These are phyloP conservation scores for Pseudanteris insignis DNA, from an alignment of 2,888 invertebrate genomes.

Conservation along the genomic window DNA sequence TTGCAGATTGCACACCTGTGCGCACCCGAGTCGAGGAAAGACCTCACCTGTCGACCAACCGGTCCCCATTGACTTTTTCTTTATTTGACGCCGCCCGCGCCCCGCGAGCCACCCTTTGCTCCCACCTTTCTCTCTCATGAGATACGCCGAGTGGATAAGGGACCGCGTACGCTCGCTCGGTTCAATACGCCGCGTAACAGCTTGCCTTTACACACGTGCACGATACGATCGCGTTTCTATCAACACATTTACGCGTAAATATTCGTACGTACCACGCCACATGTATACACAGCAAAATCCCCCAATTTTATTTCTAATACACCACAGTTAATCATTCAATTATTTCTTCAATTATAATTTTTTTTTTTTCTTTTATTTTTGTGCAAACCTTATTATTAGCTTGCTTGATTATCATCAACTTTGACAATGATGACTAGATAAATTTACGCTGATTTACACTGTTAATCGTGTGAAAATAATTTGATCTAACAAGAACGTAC, in stretches of 20 bases:
- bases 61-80: slow-evolving; percentile 65
- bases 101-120: slow-evolving; percentile 39
- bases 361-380: too few relatives aligned
- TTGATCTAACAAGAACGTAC: too few relatives aligned
- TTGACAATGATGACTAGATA: too few relatives aligned
- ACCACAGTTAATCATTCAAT: too few relatives aligned
- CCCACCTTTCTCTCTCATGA: slow-evolving; percentile 45
- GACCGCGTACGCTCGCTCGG: slow-evolving; percentile 35
- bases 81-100: slow-evolving; percentile 51
- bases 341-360: too few relatives aligned
- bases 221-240: slow-evolving; percentile 23
- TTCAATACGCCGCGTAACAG: slow-evolving; percentile 44
- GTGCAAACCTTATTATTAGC: too few relatives aligned
- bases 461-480: too few relatives aligned
- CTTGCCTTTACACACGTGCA: slow-evolving; percentile 23
- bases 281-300: slow-evolving; percentile 26
- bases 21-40: slow-evolving; percentile 59
- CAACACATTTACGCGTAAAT: slow-evolving; percentile 4
- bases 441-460: too few relatives aligned
- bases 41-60: slow-evolving; percentile 65
- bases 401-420: too few relatives aligned
- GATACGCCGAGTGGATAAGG: slow-evolving; percentile 50
- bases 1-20: slow-evolving; percentile 65
- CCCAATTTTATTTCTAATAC: slow-evolving; percentile 28
- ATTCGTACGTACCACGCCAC: slow-evolving; percentile 1